Percentiles rank a stretch among this genome's conserved stretches.
Evolutionary conservation across 2,888 invertebrate species (phyloP).

Genomic region (Hemithea aestivaria): DNA sequence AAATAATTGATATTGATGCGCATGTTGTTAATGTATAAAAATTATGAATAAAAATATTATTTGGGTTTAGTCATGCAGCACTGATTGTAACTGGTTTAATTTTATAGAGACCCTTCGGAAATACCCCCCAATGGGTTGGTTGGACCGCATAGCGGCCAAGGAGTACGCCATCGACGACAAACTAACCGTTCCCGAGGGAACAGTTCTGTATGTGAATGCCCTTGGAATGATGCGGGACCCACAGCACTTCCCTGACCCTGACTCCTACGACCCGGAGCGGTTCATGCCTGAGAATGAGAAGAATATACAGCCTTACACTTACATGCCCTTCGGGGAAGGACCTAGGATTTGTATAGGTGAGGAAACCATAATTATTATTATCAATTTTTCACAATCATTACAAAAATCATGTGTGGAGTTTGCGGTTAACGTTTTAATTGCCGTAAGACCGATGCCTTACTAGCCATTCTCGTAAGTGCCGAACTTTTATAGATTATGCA

Average conservation of each 20-base stretch:
- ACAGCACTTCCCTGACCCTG: slow-evolving; percentile 70
- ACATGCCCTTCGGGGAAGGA: slow-evolving; percentile 76
- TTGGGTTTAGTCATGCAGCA: too few species aligned
- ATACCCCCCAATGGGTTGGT: slow-evolving; percentile 46
- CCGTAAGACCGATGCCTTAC: too few species aligned
- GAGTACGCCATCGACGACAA: slow-evolving; percentile 41
- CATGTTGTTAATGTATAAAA: too few species aligned
- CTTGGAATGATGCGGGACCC: slow-evolving; percentile 54
- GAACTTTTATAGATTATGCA: too few species aligned
- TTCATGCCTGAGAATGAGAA: slow-evolving; percentile 75
- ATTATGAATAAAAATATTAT: too few species aligned
- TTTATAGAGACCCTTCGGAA: slow-evolving; percentile 46
- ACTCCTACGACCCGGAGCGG: slow-evolving; percentile 72
- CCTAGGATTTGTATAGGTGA: slow-evolving; percentile 80
- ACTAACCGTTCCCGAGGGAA: slow-evolving; percentile 39
- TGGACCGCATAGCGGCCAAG: slow-evolving; percentile 36
- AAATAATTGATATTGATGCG: too few species aligned
- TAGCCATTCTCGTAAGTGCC: too few species aligned
- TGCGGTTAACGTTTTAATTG: too few species aligned
- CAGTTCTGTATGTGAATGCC: slow-evolving; percentile 40
- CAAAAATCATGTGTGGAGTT: too few species aligned
- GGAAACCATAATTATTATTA: too few species aligned
- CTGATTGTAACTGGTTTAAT: too few species aligned
- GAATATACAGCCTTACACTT: slow-evolving; percentile 44
- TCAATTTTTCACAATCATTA: too few species aligned